These are phyloP conservation scores for Monopterus albus DNA, from an alignment of 2,113 vertebrate genomes.

Conservation along the genomic window DNA sequence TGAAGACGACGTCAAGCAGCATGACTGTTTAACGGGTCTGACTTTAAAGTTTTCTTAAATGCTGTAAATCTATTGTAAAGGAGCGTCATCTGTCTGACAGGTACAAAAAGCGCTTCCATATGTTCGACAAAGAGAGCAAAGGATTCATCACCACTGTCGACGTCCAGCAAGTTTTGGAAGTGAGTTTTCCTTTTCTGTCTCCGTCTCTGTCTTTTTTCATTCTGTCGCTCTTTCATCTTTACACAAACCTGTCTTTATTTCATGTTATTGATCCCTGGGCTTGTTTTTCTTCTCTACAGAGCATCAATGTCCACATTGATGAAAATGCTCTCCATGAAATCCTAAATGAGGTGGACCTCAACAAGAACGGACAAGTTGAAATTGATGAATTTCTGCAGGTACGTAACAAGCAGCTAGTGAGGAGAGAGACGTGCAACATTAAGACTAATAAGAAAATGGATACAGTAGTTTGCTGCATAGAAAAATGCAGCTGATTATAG, in stretches of 20 bases:
- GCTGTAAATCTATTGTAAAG: too few relatives aligned
- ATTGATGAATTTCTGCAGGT: conserved; percentile 95
- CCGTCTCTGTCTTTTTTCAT: too few relatives aligned
- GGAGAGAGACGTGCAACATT: too few relatives aligned
- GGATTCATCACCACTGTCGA: conserved; percentile 97
- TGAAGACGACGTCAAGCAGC: too few relatives aligned
- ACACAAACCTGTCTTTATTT: neutral
- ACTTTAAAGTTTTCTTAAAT: too few relatives aligned
- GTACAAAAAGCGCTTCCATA: conserved; percentile 95
- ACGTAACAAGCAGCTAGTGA: neutral
- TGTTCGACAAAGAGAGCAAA: conserved; percentile 95
- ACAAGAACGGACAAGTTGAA: conserved; percentile 98
- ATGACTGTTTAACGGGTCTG: too few relatives aligned
- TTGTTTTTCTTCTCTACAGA: conserved; percentile 78
- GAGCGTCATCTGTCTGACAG: conserved; percentile 73
- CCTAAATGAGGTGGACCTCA: conserved; percentile 95
- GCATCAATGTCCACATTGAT: conserved; percentile 90
- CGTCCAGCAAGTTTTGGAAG: conserved; percentile 92
- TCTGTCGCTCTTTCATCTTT: neutral
- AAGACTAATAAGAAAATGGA: too few relatives aligned
- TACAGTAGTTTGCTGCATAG: too few relatives aligned
- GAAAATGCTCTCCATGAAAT: conserved; percentile 94
- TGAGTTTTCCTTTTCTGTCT: conserved; percentile 64
- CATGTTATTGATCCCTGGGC: neutral
- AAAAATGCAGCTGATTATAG: too few relatives aligned